Base-by-base conservation (phyloP, 2,888 invertebrate species). In the Papilio demoleus region DNA sequence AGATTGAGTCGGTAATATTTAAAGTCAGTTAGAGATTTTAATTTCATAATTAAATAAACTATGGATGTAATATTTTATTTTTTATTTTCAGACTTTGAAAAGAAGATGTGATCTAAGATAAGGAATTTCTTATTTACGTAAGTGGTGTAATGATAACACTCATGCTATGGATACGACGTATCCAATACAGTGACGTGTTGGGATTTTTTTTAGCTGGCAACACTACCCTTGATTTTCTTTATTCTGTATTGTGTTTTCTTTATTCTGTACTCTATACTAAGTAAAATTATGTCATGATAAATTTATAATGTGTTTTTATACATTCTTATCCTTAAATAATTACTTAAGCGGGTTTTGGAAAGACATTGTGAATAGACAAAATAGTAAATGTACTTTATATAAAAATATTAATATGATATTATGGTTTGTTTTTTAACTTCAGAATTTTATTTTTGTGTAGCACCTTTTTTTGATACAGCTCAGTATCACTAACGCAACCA, bases 171-270 rank as follows among this genome's bases (percentile, higher is more conserved):
- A 61, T 67, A 67, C 17, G 17, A 9, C 12, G 60, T 61, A 50
- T 67, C 50, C 67, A 27, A 50, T 40, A 61, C 9, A 24, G 38
- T 61, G 50, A 61, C 38, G 60, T 67, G 50, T 45, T n/a, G n/a
- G n/a, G n/a, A n/a, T 38, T 60, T 27, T 8, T 24, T 17, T 45
- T 14, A 56, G 17, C 36, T 60, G 59, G 66, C 59, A 60, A 66
- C 22, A 40, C 19, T 31, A 19, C 27, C 27, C 8, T 62, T 31
- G 22, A 14, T 19, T 27, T 45, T n/a, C n/a, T 8, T 40, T 63
- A 47, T 17, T 62, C 62, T 62, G n/a, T 62, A 47, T 56, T 17
- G 31, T 47, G 27, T 8, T n/a, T n/a, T n/a, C n/a, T n/a, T n/a
- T n/a, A n/a, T n/a, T n/a, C n/a, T n/a, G n/a, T 42, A 19, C 27